Evolutionary conservation across 2,888 invertebrate species (phyloP).

Genomic region (Lithosia quadra): DNA sequence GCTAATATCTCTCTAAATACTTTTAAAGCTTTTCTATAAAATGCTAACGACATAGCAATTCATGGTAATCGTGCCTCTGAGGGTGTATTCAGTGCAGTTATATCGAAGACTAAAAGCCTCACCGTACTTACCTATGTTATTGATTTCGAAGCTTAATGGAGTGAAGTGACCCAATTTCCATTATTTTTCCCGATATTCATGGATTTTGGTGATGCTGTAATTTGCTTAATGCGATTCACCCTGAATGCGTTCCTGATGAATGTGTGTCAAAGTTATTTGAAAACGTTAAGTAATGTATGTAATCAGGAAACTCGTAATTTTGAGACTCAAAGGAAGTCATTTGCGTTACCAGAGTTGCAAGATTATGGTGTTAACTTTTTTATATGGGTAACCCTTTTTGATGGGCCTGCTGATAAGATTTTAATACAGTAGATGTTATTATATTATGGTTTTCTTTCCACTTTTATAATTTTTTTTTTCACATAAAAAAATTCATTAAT

Average conservation of each 20-base stretch:
- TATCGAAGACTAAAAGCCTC: constrained; percentile 56
- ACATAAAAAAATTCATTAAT: neutral
- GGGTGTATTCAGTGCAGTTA: constrained; percentile 55
- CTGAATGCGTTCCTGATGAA: constrained; percentile 16
- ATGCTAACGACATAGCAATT: constrained; percentile 13
- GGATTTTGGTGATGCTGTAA: constrained; percentile 16
- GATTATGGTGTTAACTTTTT: constrained; percentile 2
- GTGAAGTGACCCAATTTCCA: constrained; percentile 59
- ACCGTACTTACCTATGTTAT: constrained; percentile 58
- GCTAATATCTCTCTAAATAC: neutral
- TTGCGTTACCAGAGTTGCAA: neutral
- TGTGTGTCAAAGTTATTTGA: constrained; percentile 14
- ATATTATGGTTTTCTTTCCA: neutral
- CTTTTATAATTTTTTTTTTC: neutral
- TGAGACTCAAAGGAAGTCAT: constrained; percentile 3
- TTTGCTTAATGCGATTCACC: constrained; percentile 16
- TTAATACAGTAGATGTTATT: neutral
- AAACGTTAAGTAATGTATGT: constrained; percentile 7
- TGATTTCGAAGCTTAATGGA: constrained; percentile 64
- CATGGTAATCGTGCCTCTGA: constrained; percentile 12
- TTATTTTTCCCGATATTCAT: constrained; percentile 38
- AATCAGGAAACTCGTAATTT: constrained; percentile 3
- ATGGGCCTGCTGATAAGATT: neutral
- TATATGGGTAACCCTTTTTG: neutral
- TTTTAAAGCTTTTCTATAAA: constrained; percentile 12